These are phyloP conservation scores for Ctenoplectra terminalis DNA, from an alignment of 1,140 invertebrate genomes.

Conservation along the genomic window DNA sequence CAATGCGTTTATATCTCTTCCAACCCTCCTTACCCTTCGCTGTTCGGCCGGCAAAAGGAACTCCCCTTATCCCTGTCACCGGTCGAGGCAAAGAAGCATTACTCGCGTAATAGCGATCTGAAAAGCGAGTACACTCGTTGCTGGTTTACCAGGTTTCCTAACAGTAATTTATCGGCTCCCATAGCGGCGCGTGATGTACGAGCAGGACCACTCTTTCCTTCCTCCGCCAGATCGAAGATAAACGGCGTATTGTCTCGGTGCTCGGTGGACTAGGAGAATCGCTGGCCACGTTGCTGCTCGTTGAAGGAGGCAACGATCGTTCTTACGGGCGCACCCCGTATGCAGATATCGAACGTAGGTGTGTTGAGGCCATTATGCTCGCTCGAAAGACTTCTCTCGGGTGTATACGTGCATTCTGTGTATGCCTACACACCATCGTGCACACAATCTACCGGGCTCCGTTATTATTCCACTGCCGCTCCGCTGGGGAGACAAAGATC, in stretches of 20 bases:
- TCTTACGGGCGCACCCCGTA: slow-evolving; percentile 61
- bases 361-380: slow-evolving; percentile 63
- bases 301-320: slow-evolving; percentile 58
- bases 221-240: slow-evolving; percentile 64
- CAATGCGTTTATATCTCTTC: slow-evolving; percentile 16
- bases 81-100: slow-evolving; percentile 36
- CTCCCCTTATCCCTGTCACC: slow-evolving; percentile 38
- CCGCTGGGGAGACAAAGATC: slow-evolving; percentile 5
- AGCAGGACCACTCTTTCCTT: slow-evolving; percentile 51
- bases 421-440: slow-evolving; percentile 2
- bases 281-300: slow-evolving; percentile 50
- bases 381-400: slow-evolving; percentile 49
- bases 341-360: slow-evolving; percentile 60
- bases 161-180: slow-evolving; percentile 63
- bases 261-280: slow-evolving; percentile 49
- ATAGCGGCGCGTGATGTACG: slow-evolving; percentile 62
- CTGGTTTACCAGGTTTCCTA: slow-evolving; percentile 58
- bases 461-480: slow-evolving; percentile 58
- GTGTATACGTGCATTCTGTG: slow-evolving; percentile 14
- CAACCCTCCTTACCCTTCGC: no score
- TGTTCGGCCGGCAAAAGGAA: background rate
- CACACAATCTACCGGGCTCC: slow-evolving; percentile 19
- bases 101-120: slow-evolving; percentile 55
- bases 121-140: slow-evolving; percentile 52
- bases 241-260: slow-evolving; percentile 67